Conservation (phyloP, 2,797 vertebrate species). For the Hylomyscus alleni region DNA sequence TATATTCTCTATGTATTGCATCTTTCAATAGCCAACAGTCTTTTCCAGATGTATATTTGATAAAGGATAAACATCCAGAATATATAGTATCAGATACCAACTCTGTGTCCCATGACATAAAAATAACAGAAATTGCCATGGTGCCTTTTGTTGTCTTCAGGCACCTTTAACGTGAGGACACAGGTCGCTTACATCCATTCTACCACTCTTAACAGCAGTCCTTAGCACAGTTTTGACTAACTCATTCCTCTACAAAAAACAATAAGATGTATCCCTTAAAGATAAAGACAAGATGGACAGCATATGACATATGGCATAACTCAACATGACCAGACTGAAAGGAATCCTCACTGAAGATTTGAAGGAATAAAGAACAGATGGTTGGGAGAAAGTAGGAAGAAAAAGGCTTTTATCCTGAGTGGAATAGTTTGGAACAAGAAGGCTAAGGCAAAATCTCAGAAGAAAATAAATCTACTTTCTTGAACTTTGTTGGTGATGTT, state of each 20-base stretch:
- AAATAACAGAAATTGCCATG: too few species aligned
- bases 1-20: neutral
- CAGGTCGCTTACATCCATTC: neutral
- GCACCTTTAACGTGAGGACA: neutral
- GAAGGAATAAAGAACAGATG: neutral
- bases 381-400: neutral
- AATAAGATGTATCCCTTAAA: neutral
- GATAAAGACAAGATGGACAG: neutral
- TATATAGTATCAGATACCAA: neutral
- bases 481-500: neutral
- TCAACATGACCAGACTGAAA: neutral
- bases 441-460: neutral
- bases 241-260: neutral
- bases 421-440: neutral
- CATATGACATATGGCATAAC: neutral
- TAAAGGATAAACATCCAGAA: neutral
- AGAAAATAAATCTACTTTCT: conserved; percentile 15
- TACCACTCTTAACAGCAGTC: neutral
- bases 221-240: neutral
- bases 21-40: neutral
- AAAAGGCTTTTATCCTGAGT: neutral
- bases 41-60: neutral
- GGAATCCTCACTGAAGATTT: neutral
- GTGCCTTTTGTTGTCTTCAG: neutral
- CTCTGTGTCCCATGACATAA: neutral